Percentiles rank a stretch among this genome's conserved stretches.
These are phyloP conservation scores for Cyrtonyx montezumae DNA, from an alignment of 2,113 vertebrate genomes.

Conservation along the genomic window DNA sequence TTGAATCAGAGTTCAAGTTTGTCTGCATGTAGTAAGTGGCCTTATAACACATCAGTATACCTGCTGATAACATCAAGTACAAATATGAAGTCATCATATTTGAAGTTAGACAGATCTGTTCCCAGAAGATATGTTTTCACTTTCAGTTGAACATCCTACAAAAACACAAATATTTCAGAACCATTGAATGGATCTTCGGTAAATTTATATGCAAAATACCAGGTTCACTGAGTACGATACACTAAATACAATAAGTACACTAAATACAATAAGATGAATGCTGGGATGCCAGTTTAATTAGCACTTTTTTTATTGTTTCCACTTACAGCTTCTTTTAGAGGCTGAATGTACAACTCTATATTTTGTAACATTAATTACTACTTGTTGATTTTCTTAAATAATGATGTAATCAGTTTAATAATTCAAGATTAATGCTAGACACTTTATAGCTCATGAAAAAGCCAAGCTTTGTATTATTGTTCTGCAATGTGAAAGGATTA, in stretches of 20 bases:
- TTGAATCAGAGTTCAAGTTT: not conserved
- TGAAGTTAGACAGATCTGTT: slow-evolving; percentile 98
- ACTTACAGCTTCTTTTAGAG: not conserved
- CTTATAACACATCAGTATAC: slow-evolving; percentile 64
- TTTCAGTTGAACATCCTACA: slow-evolving; percentile 97
- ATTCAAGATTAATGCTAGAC: not conserved
- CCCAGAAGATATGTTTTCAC: slow-evolving; percentile 97
- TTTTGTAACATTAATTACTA: not conserved
- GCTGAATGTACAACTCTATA: not conserved
- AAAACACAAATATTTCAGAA: slow-evolving; percentile 40
- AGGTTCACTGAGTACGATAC: not conserved
- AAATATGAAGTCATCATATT: slow-evolving; percentile 99
- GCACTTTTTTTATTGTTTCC: not conserved
- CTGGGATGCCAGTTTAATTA: not conserved
- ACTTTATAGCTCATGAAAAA: not conserved
- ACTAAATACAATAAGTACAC: not conserved
- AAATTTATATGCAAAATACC: not conserved
- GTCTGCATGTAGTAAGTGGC: not conserved
- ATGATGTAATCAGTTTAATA: not conserved
- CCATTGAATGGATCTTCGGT: not conserved
- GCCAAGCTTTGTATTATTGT: not conserved
- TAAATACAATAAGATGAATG: not conserved
- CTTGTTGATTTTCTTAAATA: not conserved
- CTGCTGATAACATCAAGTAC: slow-evolving; percentile 98
- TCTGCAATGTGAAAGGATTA: not conserved